These are phyloP conservation scores for Mohoua ochrocephala DNA, from an alignment of 2,113 vertebrate species.

Conservation along the genomic window DNA sequence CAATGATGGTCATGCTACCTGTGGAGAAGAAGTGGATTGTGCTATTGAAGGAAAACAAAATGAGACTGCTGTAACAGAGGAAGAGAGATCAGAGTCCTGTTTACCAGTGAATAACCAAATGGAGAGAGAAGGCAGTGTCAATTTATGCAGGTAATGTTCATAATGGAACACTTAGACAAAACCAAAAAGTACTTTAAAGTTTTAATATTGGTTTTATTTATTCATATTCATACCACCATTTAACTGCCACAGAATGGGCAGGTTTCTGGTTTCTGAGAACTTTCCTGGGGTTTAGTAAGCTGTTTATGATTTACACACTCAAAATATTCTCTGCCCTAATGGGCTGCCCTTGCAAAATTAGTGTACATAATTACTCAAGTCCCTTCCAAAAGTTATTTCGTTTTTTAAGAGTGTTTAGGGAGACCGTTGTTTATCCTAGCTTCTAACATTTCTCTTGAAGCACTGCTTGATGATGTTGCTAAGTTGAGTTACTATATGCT, in stretches of 20 bases:
- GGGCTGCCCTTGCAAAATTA: not conserved
- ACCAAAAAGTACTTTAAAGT: not conserved
- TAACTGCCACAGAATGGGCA: not conserved
- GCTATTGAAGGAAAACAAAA: not conserved
- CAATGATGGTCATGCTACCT: not conserved
- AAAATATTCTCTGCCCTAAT: not conserved
- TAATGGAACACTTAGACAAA: not conserved
- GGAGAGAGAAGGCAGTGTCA: not conserved
- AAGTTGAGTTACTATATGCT: not conserved
- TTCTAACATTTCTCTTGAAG: not conserved
- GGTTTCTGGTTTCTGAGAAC: not conserved
- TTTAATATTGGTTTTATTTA: not conserved
- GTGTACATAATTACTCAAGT: not conserved
- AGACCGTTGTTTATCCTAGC: not conserved
- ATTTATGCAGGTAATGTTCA: conserved; percentile 57
- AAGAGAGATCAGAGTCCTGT: not conserved
- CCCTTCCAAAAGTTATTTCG: not conserved
- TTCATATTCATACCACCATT: not conserved
- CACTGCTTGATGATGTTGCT: not conserved
- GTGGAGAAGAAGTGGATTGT: not conserved
- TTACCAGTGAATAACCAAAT: not conserved
- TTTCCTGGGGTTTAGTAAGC: not conserved
- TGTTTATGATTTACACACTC: not conserved
- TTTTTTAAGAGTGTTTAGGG: not conserved
- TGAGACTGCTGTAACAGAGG: not conserved